Base-by-base conservation (phyloP, 2,113 vertebrate genomes). In the Apteryx mantelli region DNA sequence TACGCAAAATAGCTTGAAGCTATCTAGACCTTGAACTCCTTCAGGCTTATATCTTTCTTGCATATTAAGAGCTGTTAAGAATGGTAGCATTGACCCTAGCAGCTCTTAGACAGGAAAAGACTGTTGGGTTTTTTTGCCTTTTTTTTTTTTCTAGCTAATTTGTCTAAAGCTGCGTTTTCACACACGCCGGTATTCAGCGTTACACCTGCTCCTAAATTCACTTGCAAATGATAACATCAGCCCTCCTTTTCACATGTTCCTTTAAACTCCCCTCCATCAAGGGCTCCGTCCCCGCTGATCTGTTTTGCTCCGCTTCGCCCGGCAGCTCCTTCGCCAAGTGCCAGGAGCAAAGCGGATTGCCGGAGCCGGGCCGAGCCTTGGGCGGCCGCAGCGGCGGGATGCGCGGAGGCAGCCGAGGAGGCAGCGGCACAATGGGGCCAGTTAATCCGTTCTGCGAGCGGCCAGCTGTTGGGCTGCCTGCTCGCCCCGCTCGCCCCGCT, bases 361-460 rank as follows among this genome's bases (percentile, higher is more conserved):
- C 20, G 74, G 10, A 1, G 12, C 40, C 8, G 10, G 53, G 53
- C 91, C 75, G 56, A 79, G 48, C 30, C 0, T 1, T 50, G 40
- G 82, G 61, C 13, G 20, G 20, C 32, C 50, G 1, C 0, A 71
- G 53, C 11, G 78, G 58, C 1, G 9, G 64, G 68, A 74, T 65
- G 22, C 88, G 75, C 0, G 2, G 66, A 66, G 74, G 0, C 17
- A 74, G 86, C 38, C 89, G 80, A 38, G 36, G 36, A 38, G 36
- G 36, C 36, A 38, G 89, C 71, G 82, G 91, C 88, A 94, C 90
- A 91, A 96, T 90, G 88, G 96, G 28, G 50, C 52, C 85, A 15
- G 68, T 68, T 38, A 94, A 94, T 90, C 94, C 86, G 76, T 69
- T 86, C 92, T 94, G 73, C 13, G 7, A 84, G 16, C 21, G 74